Evolutionary conservation across 2,797 vertebrate genomes (phyloP).

Genomic region (Pelodytes ibericus): DNA sequence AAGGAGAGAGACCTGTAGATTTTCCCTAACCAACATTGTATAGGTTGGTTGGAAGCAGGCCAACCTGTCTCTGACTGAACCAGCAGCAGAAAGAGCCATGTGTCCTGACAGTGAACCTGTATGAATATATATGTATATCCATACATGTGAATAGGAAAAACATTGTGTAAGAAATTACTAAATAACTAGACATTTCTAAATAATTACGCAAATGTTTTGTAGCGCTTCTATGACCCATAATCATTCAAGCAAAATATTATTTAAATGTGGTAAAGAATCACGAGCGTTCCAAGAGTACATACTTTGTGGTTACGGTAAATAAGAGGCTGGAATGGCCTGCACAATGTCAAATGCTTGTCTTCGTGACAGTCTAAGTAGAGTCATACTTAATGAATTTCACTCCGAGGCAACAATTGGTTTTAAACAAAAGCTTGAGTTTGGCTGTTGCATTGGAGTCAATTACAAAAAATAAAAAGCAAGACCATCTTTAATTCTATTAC

Average conservation of each 20-base stretch:
- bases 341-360: slow-evolving; percentile 42
- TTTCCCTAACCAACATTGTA: too few species aligned
- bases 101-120: too few species aligned
- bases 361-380: slow-evolving; percentile 40
- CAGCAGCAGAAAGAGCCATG: too few species aligned
- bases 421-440: background rate
- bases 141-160: too few species aligned
- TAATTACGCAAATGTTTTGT: slow-evolving; percentile 50
- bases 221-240: slow-evolving; percentile 50
- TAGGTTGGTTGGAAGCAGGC: too few species aligned
- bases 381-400: slow-evolving; percentile 51
- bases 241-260: slow-evolving; percentile 51
- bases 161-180: slow-evolving; percentile 20
- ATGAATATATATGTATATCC: too few species aligned
- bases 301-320: slow-evolving; percentile 54
- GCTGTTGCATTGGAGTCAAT: slow-evolving; percentile 29
- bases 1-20: too few species aligned
- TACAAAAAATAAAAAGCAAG: slow-evolving; percentile 36
- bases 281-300: slow-evolving; percentile 46
- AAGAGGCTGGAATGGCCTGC: slow-evolving; percentile 42
- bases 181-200: slow-evolving; percentile 37
- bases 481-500: slow-evolving; percentile 32
- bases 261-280: slow-evolving; percentile 49
- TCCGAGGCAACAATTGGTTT: slow-evolving; percentile 21
- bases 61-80: too few species aligned